Percentiles rank a stretch among this genome's conserved stretches.
These are phyloP conservation scores for Sipha maydis DNA, from an alignment of 2,888 invertebrate genomes.

Conservation along the genomic window DNA sequence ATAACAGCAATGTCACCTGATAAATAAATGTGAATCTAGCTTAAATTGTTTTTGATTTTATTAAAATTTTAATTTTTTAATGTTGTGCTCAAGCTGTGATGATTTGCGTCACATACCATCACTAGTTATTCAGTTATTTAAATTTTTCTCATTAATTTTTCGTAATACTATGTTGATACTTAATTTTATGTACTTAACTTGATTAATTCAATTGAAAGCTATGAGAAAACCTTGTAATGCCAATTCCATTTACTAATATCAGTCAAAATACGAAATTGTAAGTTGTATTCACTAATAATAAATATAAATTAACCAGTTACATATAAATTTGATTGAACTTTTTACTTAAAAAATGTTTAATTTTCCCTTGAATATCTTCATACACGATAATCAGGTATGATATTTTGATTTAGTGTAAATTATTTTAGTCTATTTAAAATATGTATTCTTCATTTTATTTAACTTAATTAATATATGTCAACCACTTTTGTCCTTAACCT, in stretches of 20 bases:
- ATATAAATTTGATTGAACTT: not conserved
- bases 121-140: not conserved
- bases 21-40: not conserved
- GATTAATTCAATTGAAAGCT: not conserved
- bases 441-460: no score
- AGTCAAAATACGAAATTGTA: constrained; percentile 11
- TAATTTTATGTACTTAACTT: not conserved
- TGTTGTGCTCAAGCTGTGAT: not conserved
- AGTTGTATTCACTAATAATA: not conserved
- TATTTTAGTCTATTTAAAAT: no score
- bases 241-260: constrained; percentile 14
- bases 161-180: not conserved
- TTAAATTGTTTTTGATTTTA: not conserved
- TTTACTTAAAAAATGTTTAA: not conserved
- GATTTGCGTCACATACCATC: no score
- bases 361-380: not conserved
- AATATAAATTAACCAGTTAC: no score
- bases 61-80: not conserved
- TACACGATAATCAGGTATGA: not conserved
- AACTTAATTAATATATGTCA: not conserved
- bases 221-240: constrained; percentile 35
- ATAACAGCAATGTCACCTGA: constrained; percentile 41
- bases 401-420: constrained; percentile 3
- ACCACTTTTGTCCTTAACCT: no score
- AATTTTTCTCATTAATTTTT: not conserved